Conservation (phyloP, 2,797 vertebrate species). For the Taenioides sp. region DNA sequence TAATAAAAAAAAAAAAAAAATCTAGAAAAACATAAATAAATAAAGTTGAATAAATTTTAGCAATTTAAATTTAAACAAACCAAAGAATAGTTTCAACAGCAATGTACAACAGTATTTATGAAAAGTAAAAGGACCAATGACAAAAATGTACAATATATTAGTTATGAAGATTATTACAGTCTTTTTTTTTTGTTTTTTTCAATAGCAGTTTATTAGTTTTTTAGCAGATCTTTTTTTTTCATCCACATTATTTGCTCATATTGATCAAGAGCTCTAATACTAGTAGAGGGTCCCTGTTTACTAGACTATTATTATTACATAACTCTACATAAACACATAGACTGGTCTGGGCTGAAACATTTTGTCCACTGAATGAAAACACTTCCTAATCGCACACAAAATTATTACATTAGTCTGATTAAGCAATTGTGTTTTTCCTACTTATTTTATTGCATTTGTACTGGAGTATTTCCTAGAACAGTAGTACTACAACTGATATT, state of each 20-base stretch:
- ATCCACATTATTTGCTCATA: neutral
- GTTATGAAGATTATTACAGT: too few relatives aligned
- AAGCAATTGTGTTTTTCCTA: slow-evolving; percentile 54
- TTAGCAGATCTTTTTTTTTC: neutral
- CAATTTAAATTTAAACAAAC: too few relatives aligned
- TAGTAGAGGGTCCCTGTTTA: neutral
- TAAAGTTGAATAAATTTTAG: too few relatives aligned
- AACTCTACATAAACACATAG: slow-evolving; percentile 33
- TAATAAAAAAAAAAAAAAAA: too few relatives aligned
- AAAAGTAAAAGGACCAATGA: too few relatives aligned
- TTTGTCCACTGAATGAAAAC: slow-evolving; percentile 30
- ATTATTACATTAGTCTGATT: slow-evolving; percentile 58
- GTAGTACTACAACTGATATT: slow-evolving; percentile 30
- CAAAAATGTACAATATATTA: too few relatives aligned
- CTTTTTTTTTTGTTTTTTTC: too few relatives aligned
- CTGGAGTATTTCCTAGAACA: slow-evolving; percentile 37
- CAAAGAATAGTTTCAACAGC: too few relatives aligned
- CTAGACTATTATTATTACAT: slow-evolving; percentile 14
- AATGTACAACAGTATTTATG: too few relatives aligned
- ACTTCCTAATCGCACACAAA: slow-evolving; percentile 48
- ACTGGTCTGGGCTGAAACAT: slow-evolving; percentile 12
- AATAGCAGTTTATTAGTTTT: neutral
- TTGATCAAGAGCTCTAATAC: neutral
- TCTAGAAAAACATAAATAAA: too few relatives aligned
- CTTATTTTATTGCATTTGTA: slow-evolving; percentile 39